Conservation (phyloP, 2,888 invertebrate species). For the Oxyteleia sp. region DNA sequence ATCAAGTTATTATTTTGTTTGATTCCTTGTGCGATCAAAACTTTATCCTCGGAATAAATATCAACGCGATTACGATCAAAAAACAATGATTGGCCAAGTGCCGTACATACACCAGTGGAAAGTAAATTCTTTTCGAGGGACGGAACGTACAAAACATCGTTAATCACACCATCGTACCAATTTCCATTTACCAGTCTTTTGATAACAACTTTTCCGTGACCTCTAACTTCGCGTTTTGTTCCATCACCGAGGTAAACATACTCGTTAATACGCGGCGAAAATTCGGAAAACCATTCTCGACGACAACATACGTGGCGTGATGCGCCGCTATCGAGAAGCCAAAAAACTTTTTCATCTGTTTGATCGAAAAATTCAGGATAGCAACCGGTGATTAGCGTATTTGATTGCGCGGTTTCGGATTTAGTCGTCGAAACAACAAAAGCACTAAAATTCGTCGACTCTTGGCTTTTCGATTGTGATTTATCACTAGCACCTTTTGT, state of each 20-base stretch:
- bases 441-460: constrained; percentile 6
- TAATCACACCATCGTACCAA: not conserved
- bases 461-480: too few species aligned
- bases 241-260: not conserved
- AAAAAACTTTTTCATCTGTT: constrained; percentile 8
- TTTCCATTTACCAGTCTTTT: not conserved
- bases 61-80: not conserved
- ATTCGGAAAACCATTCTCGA: not conserved
- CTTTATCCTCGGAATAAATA: not conserved
- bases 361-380: not conserved
- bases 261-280: not conserved
- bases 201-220: not conserved
- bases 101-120: not conserved
- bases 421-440: not conserved
- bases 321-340: not conserved
- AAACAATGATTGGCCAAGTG: not conserved
- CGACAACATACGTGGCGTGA: not conserved
- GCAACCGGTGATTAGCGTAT: not conserved
- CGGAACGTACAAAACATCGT: not conserved
- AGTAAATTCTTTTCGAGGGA: not conserved
- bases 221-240: not conserved
- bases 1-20: not conserved
- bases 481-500: not conserved
- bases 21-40: not conserved
- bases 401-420: not conserved